Conservation (phyloP, 2,113 vertebrate species). For the Fulmarus glacialis region DNA sequence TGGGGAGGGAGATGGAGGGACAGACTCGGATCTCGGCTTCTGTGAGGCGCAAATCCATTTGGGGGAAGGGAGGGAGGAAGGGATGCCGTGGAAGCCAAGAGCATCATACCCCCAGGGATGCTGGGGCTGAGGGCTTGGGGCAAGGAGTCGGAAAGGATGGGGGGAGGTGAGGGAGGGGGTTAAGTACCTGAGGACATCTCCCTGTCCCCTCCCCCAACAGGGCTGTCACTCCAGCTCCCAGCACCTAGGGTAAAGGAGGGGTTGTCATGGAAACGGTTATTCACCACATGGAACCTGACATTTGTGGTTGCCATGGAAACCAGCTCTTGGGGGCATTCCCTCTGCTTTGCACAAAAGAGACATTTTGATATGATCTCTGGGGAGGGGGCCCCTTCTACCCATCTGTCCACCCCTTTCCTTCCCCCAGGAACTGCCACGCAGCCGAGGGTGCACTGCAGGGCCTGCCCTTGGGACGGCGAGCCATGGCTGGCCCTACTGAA, state of each 20-base stretch:
- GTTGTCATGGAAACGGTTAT: conserved; percentile 80
- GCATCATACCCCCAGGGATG: background rate
- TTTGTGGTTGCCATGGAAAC: conserved; percentile 81
- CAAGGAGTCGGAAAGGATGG: background rate
- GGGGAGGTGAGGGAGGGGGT: background rate
- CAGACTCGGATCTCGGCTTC: background rate
- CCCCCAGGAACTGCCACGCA: background rate
- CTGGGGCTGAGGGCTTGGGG: background rate
- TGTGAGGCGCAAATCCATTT: background rate
- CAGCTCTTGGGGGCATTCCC: conserved; percentile 79
- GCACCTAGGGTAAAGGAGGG: conserved; percentile 78
- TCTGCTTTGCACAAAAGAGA: conserved; percentile 77
- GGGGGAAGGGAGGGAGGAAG: background rate
- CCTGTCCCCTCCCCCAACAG: conserved; percentile 37
- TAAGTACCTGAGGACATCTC: conserved; percentile 44
- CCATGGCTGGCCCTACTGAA: background rate
- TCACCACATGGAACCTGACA: conserved; percentile 83
- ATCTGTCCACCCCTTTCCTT: conserved; percentile 22
- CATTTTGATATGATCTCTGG: conserved; percentile 73
- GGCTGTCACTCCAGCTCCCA: conserved; percentile 71
- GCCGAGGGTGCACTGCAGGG: background rate
- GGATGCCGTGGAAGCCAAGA: background rate
- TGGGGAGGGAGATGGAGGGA: background rate
- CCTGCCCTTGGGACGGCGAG: background rate
- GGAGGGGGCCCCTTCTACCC: conserved; percentile 16